Evolutionary conservation across 2,888 invertebrate genomes (phyloP), one percentile per base, ranked within the genome.

Genomic region (Diplolepis rosae): DNA sequence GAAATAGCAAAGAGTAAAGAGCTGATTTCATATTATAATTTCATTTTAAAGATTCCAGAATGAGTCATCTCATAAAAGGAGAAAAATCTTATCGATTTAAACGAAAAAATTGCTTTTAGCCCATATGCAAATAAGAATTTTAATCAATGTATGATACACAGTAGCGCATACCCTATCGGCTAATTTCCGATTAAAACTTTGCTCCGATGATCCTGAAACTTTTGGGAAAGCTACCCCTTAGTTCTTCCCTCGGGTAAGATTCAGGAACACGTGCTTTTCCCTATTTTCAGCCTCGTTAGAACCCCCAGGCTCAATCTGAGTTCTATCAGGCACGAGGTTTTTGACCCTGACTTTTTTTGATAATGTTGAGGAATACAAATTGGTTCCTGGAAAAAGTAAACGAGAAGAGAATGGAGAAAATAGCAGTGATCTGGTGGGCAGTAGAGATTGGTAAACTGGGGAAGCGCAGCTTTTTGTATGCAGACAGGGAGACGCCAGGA

Each of bases 401-500:
- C 39, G 4, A 13, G 9, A 61, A 3, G 27, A 61, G 32, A 54
- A 24, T 61, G 39, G 39, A 39, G 39, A 61, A 61, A 61, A 24
- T 61, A 32, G 54, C 18, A 5, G 9, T 15, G 28, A 30, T 30
- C 18, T 48, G 48, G 48, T 2, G 28, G 6, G 15, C n/a, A 52
- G 24, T n/a, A 42, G 7, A 35, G 24, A 54, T 18, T 30, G 69
- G 71, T 15, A 39, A 51, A 71, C 69, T 65, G 72, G 71, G 66
- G 75, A 77, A 69, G 69, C 75, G 75, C 69, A 69, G 76, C 74
- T 80, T 80, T 81, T 80, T 80, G 74, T 66, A 73, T 69, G 74
- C 76, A 81, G 81, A 81, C 81, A 66, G 45, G 56, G 73, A 75
- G 81, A 76, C 81, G 81, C 81, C 81, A 61, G 69, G 71, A 66